phyloP scores from a whole-genome alignment of 2,888 invertebrate genomes.

The Eubasilissa splendida region DNA sequence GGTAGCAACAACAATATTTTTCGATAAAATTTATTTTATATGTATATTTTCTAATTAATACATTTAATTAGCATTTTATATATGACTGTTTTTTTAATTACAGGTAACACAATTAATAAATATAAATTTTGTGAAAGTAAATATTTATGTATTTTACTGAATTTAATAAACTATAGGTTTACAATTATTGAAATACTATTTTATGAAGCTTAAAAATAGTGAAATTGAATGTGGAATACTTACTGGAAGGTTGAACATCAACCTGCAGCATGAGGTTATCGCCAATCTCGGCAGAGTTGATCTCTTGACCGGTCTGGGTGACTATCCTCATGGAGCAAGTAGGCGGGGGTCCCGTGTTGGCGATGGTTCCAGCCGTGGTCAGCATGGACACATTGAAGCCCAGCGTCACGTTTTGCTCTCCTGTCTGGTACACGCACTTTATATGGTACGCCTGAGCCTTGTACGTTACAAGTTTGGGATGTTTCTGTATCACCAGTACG shows the following conservation, averaged over 20 bases:
- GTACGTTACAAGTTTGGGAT: constrained; percentile 94
- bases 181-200: too few species aligned
- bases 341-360: constrained; percentile 95
- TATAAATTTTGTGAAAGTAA: too few species aligned
- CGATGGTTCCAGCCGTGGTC: constrained; percentile 95
- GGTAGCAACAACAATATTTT: too few species aligned
- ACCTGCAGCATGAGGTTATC: constrained; percentile 90
- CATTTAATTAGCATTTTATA: too few species aligned
- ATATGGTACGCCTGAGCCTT: constrained; percentile 97
- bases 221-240: constrained; percentile 61
- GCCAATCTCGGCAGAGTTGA: constrained; percentile 93
- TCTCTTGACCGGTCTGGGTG: constrained; percentile 88
- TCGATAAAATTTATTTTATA: too few species aligned
- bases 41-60: too few species aligned
- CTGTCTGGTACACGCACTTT: constrained; percentile 95
- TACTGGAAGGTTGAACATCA: constrained; percentile 84
- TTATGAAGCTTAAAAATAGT: too few species aligned
- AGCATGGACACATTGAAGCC: constrained; percentile 97
- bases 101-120: too few species aligned
- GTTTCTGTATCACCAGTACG: constrained; percentile 95
- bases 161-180: too few species aligned
- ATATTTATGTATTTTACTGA: too few species aligned
- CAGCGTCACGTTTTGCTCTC: constrained; percentile 91
- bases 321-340: constrained; percentile 94
- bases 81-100: too few species aligned